These are phyloP conservation scores for Eupithecia abbreviata DNA, from an alignment of 2,888 invertebrate genomes.

Conservation along the genomic window DNA sequence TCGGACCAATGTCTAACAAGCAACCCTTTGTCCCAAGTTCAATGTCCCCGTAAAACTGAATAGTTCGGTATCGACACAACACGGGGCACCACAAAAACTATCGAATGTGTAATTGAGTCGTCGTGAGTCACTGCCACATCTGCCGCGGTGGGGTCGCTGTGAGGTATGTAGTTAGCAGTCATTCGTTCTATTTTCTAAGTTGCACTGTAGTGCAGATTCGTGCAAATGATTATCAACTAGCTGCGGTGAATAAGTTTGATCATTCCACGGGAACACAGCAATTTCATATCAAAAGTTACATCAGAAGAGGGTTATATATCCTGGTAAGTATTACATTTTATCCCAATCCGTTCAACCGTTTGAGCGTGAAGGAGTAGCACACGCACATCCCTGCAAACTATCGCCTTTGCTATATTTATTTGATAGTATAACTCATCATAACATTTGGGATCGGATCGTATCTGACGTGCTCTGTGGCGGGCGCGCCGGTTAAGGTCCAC, in stretches of 20 bases:
- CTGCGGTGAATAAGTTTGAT: not conserved
- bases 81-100: constrained; percentile 70
- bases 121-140: constrained; percentile 81
- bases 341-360: not conserved
- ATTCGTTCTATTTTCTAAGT: not conserved
- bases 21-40: constrained; percentile 51
- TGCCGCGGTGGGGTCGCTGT: constrained; percentile 59
- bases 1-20: constrained; percentile 30
- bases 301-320: not conserved
- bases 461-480: too few species aligned
- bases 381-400: too few species aligned
- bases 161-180: constrained; percentile 52
- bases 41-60: constrained; percentile 55
- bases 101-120: constrained; percentile 83
- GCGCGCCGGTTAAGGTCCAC: too few species aligned
- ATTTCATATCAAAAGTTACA: not conserved
- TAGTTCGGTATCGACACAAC: constrained; percentile 60
- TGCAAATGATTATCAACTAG: not conserved
- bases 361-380: too few species aligned
- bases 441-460: not conserved
- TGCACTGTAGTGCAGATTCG: not conserved
- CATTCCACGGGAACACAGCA: not conserved
- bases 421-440: not conserved
- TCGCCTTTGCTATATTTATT: too few species aligned
- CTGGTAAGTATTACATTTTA: not conserved